Evolutionary conservation across 2,113 vertebrate genomes (phyloP).

Genomic region (Labrus mixtus): DNA sequence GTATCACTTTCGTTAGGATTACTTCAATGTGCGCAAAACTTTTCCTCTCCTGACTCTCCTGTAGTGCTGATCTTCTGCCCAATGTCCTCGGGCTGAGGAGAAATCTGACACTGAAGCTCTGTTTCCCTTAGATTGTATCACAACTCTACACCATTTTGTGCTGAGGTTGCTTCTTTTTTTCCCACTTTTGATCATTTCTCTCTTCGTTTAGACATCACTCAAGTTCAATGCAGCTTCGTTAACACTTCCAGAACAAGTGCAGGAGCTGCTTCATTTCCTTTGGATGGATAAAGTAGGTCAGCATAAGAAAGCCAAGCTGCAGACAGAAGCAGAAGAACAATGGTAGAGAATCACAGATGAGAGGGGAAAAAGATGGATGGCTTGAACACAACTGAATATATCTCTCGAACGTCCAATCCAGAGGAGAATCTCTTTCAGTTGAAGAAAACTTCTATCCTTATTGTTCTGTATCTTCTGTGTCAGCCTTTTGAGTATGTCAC

Average conservation of each 20-base stretch:
- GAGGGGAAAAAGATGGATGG: slow-evolving; percentile 8
- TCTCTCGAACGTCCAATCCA: not conserved
- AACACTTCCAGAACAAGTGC: slow-evolving; percentile 41
- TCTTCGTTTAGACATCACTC: slow-evolving; percentile 17
- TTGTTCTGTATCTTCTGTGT: too few species aligned
- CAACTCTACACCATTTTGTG: slow-evolving; percentile 32
- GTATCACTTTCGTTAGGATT: slow-evolving; percentile 50
- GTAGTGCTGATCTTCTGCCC: slow-evolving; percentile 32
- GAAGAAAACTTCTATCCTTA: too few species aligned
- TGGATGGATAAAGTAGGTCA: slow-evolving; percentile 69
- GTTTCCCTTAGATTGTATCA: slow-evolving; percentile 54
- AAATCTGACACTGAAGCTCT: slow-evolving; percentile 45
- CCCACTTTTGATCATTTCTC: slow-evolving; percentile 46
- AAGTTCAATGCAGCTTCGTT: slow-evolving; percentile 46
- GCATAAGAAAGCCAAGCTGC: slow-evolving; percentile 58
- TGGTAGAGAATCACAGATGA: slow-evolving; percentile 21
- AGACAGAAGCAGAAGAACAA: slow-evolving; percentile 53
- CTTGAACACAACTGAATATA: not conserved
- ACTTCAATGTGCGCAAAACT: slow-evolving; percentile 43
- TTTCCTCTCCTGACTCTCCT: slow-evolving; percentile 12
- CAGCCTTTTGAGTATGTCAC: too few species aligned
- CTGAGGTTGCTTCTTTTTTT: slow-evolving; percentile 46
- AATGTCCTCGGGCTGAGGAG: slow-evolving; percentile 21
- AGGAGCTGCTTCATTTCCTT: slow-evolving; percentile 43
- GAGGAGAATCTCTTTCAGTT: not conserved